Evolutionary conservation across 2,888 invertebrate species (phyloP), one percentile per base, ranked within the genome.

Genomic region (Ectemnius continuus): DNA sequence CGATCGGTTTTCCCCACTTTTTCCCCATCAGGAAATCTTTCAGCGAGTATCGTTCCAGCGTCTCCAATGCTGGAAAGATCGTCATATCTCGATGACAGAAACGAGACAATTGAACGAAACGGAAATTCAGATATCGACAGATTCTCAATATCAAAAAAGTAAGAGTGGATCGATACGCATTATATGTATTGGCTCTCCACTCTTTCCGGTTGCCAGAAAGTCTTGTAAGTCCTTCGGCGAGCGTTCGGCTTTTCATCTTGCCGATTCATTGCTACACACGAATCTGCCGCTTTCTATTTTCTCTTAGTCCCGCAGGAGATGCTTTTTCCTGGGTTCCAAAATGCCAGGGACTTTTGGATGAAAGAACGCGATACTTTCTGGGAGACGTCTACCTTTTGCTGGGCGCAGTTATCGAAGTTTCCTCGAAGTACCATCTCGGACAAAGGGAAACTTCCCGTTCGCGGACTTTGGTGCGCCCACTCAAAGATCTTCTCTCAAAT

Each of bases 131-230:
- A 26, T n/a, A 58, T 26, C 20, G 18, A 20, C 58, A 20, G 58
- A 58, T 16, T 58, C 58, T 2, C 0, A 6, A 4, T 26, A 4
- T 18, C 11, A 58, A 20, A 23, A 61, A 56, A 60, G 28, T 20
- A 56, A n/a, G 20, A 28, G 18, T 23, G 48, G 67, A 72, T 73
- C 64, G 67, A 67, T 75, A 75, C 23, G 52, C 71, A 67, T 61
- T 74, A 72, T 67, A 67, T 59, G 66, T 73, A 67, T 67, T 67
- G 74, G 52, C 16, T 52, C 13, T 56, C 70, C 70, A 62, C 48
- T 70, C 62, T 66, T 73, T 76, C 64, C 69, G 70, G 69, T 73
- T 62, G 56, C 75, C 61, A 67, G 47, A 57, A 76, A 75, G 68
- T 75, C 65, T 63, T 61, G 61, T n/a, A 23, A 45, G 70, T 64